These are phyloP conservation scores for Lampris megalopsis DNA, from an alignment of 2,113 vertebrate species.

Conservation along the genomic window DNA sequence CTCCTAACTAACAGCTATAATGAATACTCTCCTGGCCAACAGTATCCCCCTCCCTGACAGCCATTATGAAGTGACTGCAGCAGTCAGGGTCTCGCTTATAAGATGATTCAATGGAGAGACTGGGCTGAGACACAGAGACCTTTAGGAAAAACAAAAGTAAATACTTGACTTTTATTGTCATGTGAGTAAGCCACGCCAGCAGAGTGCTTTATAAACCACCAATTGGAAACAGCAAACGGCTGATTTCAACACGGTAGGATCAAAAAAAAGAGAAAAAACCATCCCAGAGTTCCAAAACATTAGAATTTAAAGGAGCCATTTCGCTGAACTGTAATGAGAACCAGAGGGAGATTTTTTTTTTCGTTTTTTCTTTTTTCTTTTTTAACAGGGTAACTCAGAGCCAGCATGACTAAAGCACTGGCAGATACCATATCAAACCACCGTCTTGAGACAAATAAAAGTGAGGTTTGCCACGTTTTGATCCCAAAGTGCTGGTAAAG, in stretches of 20 bases:
- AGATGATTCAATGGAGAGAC: conserved; percentile 51
- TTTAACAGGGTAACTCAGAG: conserved; percentile 50
- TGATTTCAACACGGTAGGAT: conserved; percentile 56
- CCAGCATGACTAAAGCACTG: conserved; percentile 53
- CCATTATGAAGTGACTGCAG: conserved; percentile 26
- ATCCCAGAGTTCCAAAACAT: conserved; percentile 67
- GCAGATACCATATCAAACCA: conserved; percentile 62
- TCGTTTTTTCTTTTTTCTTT: conserved; percentile 52
- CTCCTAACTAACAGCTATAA: conserved; percentile 28
- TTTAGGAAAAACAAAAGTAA: conserved; percentile 75
- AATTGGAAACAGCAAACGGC: conserved; percentile 69
- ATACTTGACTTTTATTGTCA: conserved; percentile 77
- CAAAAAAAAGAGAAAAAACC: conserved; percentile 18
- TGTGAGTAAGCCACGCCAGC: conserved; percentile 61
- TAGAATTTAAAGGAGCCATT: conserved; percentile 75
- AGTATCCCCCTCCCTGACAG: conserved; percentile 16
- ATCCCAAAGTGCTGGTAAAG: conserved; percentile 53
- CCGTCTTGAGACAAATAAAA: conserved; percentile 61
- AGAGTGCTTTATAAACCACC: conserved; percentile 58
- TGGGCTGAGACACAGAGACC: conserved; percentile 55
- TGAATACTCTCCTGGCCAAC: conserved; percentile 11
- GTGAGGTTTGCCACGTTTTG: conserved; percentile 60
- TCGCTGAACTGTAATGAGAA: conserved; percentile 71
- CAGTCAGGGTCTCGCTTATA: conserved; percentile 15
- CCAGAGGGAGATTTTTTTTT: conserved; percentile 61